phyloP scores from a whole-genome alignment of 2,113 vertebrate genomes.

The Azemiops feae region DNA sequence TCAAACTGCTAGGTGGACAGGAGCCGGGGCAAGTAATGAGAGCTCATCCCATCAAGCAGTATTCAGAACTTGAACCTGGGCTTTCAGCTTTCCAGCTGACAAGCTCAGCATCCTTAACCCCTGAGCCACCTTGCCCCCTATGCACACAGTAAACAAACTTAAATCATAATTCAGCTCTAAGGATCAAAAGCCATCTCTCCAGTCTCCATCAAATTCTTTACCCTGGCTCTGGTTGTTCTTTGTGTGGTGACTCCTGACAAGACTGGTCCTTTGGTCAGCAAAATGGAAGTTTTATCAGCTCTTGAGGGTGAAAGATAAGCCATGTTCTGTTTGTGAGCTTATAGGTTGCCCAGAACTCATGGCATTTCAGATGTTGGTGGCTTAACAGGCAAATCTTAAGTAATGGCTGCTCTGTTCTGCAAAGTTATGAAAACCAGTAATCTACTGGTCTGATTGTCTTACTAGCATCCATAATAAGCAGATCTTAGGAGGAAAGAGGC shows the following conservation, averaged over 20 bases:
- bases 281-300: neutral
- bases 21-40: neutral
- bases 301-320: neutral
- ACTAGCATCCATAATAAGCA: constrained; percentile 40
- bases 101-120: neutral
- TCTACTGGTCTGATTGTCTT: constrained; percentile 26
- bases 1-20: neutral
- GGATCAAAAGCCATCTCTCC: neutral
- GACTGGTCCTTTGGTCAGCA: neutral
- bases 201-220: neutral
- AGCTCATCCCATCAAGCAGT: neutral
- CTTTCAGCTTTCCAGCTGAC: too few relatives aligned
- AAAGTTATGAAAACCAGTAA: constrained; percentile 1
- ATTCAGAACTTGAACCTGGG: neutral
- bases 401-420: neutral
- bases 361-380: neutral
- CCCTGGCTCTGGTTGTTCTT: neutral
- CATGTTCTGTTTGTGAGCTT: neutral
- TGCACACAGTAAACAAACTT: neutral
- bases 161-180: neutral
- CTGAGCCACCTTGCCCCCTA: neutral
- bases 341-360: neutral
- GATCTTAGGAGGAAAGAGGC: constrained; percentile 20
- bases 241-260: neutral
- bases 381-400: neutral